Base-by-base conservation (phyloP, 2,797 vertebrate species). In the Chelon auratus region DNA sequence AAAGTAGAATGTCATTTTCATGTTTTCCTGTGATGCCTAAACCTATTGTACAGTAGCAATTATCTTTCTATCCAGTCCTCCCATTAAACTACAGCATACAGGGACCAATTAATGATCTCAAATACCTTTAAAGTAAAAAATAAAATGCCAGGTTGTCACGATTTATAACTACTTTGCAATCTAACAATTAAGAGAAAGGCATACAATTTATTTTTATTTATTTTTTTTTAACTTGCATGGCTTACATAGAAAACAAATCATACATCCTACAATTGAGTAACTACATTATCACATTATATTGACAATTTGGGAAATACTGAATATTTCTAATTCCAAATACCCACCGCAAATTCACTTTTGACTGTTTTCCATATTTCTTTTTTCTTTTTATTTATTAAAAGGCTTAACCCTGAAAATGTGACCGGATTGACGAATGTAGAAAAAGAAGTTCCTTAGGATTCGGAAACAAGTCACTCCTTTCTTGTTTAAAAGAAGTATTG, bases 401-500 rank as follows among this genome's bases (percentile, higher is more conserved):
- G 9, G 12, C 40, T 20, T 37, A 72, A 78, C 9, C 2, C 51
- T 57, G 20, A 80, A 63, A 52, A 61, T 71, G 54, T 61, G 61
- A 74, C 30, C 33, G 10, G 65, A 18, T 39, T 13, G 22, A 58
- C 2, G 7, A 70, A 69, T 51, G 61, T 60, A 57, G 56, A 66
- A 67, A 48, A 62, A 37, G 58, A 51, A 47, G 30, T 33, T 33
- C 30, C 30, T 33, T 40, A 40, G 8, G 9, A 12, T 40, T 13
- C 3, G 9, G 9, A 14, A 11, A 52, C 50, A 68, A 76, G 63
- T 33, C 15, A 9, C 15, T 48, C 24, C 22, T 13, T 62, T 30
- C 68, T 82, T 84, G 78, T 60, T 87, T 71, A 80, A 88, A 72
- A 51, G 47, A 84, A 86, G 63, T 90, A 76, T 79, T 91, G 93